Percentiles rank a stretch among this genome's conserved stretches.
These are phyloP conservation scores for Cetonia aurata DNA, from an alignment of 2,888 invertebrate genomes.

Conservation along the genomic window DNA sequence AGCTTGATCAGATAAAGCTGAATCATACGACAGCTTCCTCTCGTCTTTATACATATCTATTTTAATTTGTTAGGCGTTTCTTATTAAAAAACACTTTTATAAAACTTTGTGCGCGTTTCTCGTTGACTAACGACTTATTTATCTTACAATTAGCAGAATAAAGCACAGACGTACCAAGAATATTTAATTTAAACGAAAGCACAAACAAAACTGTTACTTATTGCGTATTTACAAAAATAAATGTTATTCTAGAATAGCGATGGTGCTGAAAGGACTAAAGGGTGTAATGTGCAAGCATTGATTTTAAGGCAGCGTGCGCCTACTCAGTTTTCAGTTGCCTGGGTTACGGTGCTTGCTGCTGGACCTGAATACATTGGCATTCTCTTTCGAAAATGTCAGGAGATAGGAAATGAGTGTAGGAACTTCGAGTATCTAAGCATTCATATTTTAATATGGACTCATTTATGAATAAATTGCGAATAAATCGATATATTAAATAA, in stretches of 20 bases:
- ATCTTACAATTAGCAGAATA: neutral
- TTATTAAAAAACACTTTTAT: no score
- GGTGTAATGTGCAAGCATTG: constrained; percentile 30
- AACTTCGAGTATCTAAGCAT: no score
- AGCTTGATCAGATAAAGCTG: constrained; percentile 78
- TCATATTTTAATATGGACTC: no score
- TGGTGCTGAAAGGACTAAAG: constrained; percentile 12
- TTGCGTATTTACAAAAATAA: constrained; percentile 20
- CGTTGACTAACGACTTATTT: neutral
- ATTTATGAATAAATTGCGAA: no score
- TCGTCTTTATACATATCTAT: constrained; percentile 39
- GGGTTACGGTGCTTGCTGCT: constrained; percentile 39
- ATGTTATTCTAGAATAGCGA: neutral
- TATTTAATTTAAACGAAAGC: no score
- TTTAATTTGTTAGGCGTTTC: neutral
- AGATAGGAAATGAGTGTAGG: no score
- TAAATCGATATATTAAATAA: no score
- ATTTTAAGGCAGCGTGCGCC: constrained; percentile 42
- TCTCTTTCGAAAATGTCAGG: neutral
- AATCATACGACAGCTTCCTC: constrained; percentile 67
- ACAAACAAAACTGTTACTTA: no score
- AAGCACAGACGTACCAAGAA: no score
- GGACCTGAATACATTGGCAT: constrained; percentile 35
- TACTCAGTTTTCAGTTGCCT: constrained; percentile 41
- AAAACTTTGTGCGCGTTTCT: constrained; percentile 5